Evolutionary conservation across 2,888 invertebrate species (phyloP), one percentile per base, ranked within the genome.

Genomic region (Scaptomyza caliginosa): DNA sequence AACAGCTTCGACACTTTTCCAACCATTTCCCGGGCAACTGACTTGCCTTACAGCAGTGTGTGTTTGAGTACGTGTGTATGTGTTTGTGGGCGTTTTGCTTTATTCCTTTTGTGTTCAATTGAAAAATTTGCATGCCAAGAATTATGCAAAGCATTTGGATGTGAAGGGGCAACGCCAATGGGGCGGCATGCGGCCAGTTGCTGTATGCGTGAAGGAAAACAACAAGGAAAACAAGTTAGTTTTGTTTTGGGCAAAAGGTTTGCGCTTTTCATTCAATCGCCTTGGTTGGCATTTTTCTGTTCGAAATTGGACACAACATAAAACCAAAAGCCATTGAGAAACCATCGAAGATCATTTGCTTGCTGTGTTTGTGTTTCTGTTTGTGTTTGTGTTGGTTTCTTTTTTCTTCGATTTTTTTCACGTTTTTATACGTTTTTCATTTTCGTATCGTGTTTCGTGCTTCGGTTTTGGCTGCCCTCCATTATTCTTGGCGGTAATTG

Each of bases 401-500:
- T 30, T 42, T 24, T 7, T 13, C 11, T 10, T 8, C 28, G 3
- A 11, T 32, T 30, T 21, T 32, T 36, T 59, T 64, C 39, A 68
- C 65, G 42, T 64, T 74, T 69, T 68, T 65, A 24, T 63, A 74
- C 13, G 46, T 21, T 30, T 71, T 83, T 68, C 68, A 64, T 63
- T 71, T 62, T 58, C 49, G 59, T 58, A 58, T 80, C 58, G 67
- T 67, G 57, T 67, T 77, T 60, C 23, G 54, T 21, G 54, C 60
- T 48, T 52, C 32, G 51, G 45, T 16, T 62, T 66, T 55, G 63
- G 67, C 67, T 60, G 72, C 42, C 62, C 55, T 62, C 83, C 80
- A 85, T 86, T 86, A 67, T 77, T 87, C 77, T 87, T 85, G 83
- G 87, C 83, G 79, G 87, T 85, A 84, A 84, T 84, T 84, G 84